Percentiles rank a stretch among this genome's conserved stretches.
Conservation (phyloP, 2,888 invertebrate species). For the Euzetes globulus region DNA sequence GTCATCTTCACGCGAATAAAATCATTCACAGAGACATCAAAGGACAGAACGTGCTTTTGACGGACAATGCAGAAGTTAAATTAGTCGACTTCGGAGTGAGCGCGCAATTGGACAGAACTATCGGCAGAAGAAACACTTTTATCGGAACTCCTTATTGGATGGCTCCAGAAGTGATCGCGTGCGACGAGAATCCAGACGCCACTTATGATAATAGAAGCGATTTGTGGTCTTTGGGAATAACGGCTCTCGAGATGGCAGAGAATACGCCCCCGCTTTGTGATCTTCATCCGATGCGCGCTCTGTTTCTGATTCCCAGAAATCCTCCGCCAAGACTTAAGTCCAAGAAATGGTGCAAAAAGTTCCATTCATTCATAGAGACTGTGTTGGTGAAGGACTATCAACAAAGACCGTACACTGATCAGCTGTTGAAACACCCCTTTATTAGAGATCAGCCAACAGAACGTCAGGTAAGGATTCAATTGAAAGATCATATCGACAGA, state of each 20-base stretch:
- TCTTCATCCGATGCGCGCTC: constrained; percentile 97
- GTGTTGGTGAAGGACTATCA: constrained; percentile 98
- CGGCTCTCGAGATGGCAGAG: constrained; percentile 99
- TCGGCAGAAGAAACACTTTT: constrained; percentile 96
- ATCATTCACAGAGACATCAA: constrained; percentile 99
- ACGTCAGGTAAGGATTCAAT: constrained; percentile 91
- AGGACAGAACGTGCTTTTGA: constrained; percentile 96
- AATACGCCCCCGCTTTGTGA: constrained; percentile 78
- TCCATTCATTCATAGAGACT: constrained; percentile 83
- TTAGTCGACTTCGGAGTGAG: constrained; percentile 99
- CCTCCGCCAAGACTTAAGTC: constrained; percentile 95
- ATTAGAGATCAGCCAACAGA: constrained; percentile 98
- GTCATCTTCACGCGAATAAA: constrained; percentile 96
- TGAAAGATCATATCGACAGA: constrained; percentile 98
- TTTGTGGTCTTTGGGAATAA: constrained; percentile 69
- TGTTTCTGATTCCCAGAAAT: constrained; percentile 96
- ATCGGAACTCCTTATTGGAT: constrained; percentile 98
- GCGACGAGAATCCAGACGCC: constrained; percentile 99
- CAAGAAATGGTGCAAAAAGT: constrained; percentile 70
- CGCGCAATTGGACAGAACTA: constrained; percentile 96
- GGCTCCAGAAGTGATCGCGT: constrained; percentile 99
- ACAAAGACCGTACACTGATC: constrained; percentile 95
- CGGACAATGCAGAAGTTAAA: constrained; percentile 99
- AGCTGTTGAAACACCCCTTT: constrained; percentile 91
- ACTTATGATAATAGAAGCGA: constrained; percentile 87